Evolutionary conservation across 2,113 vertebrate genomes (phyloP).

Genomic region (Tachuris rubrigastra): DNA sequence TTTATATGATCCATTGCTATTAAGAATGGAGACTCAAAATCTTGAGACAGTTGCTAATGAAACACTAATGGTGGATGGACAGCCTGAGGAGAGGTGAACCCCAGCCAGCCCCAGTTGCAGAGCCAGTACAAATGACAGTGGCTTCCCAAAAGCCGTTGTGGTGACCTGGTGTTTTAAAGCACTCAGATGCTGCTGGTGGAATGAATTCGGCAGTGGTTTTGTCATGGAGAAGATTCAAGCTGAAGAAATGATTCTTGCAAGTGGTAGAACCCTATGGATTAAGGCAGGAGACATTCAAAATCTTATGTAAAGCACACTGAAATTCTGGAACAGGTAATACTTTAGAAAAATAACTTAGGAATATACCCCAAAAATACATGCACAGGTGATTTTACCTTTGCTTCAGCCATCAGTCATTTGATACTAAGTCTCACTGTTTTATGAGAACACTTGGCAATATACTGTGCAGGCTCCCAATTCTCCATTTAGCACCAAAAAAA

Average conservation of each 20-base stretch:
- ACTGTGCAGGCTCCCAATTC: neutral
- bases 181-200: conserved; percentile 16
- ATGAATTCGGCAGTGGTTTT: neutral
- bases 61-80: neutral
- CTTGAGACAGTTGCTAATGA: neutral
- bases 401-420: conserved; percentile 8
- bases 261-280: neutral
- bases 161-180: neutral
- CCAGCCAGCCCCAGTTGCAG: neutral
- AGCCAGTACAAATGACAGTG: neutral
- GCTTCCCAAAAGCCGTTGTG: neutral
- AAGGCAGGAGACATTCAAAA: conserved; percentile 46
- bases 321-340: neutral
- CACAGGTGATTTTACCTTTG: neutral
- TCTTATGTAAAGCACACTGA: neutral
- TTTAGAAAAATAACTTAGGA: neutral
- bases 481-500: conserved; percentile 47
- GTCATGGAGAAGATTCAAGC: neutral
- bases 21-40: neutral
- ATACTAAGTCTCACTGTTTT: neutral
- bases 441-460: neutral
- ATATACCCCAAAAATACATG: neutral
- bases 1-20: neutral
- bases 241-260: neutral
- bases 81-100: neutral